Base-by-base conservation (phyloP, 2,888 invertebrate genomes). In the Gymnosoma rotundatum region DNA sequence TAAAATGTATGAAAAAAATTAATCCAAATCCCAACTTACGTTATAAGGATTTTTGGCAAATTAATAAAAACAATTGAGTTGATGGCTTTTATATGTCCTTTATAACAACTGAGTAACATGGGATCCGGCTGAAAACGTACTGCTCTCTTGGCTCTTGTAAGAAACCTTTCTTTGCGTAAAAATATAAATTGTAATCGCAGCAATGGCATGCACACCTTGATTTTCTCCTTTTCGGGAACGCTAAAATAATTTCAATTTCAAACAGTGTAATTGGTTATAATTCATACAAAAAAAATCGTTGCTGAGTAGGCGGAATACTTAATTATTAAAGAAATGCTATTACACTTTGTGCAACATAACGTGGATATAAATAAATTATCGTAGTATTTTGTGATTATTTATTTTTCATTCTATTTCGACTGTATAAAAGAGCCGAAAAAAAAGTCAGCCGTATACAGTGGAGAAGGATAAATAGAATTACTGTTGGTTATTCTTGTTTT, bases 171-270 rank as follows among this genome's bases (percentile, higher is more conserved):
- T 81, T 93, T 94, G 94, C 95, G 94, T 90, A 96, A 91, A 92
- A 96, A 96, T 88, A 96, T 95, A 91, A 96, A 96, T 90, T 94
- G 93, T 83, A 95, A 89, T 73, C 95, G 93, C 72, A 95, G 93
- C 79, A 91, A 89, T 4, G 95, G 94, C 94, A 95, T 94, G 89
- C 92, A 93, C 76, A 95, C 92, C 88, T 93, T 93, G 45, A 92
- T 92, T 91, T 94, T 89, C 72, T 90, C 90, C 8, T 83, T 81
- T 52, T 88, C 83, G 3, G 92, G 92, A 69, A 92, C 72, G 86
- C 92, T 92, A 32, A 16, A 38, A 69, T 25, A 74, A 25, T 50
- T 42, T 0, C 60, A 80, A 67, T 50, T 50, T 10, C 20, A 61
- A 52, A 75, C 67, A 69, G 75, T 54, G 36, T 61, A 20, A 69